Evolutionary conservation across 2,797 vertebrate species (phyloP).

Genomic region (Myoxocephalus aenaeus): DNA sequence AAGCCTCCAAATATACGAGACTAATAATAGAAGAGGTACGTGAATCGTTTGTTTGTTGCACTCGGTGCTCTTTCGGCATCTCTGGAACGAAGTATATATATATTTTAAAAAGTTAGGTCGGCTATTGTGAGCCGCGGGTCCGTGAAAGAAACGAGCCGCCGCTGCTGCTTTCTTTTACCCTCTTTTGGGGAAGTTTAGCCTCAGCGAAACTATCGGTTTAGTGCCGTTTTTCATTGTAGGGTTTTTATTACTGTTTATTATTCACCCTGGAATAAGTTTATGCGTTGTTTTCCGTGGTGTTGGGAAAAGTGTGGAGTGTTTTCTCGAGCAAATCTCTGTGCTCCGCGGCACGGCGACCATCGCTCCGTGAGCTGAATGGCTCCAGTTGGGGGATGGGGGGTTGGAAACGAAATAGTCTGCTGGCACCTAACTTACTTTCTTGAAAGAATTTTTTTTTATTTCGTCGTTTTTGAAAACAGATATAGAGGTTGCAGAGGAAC

Average conservation of each 20-base stretch:
- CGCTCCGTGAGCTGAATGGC: constrained; percentile 75
- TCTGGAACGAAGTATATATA: constrained; percentile 15
- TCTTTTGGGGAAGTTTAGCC: constrained; percentile 56
- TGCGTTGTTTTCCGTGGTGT: background rate
- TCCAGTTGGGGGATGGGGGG: constrained; percentile 82
- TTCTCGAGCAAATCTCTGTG: constrained; percentile 51
- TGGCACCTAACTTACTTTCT: constrained; percentile 57
- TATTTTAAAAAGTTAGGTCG: constrained; percentile 66
- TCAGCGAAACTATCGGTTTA: background rate
- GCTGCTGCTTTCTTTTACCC: constrained; percentile 26
- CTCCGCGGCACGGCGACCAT: constrained; percentile 60
- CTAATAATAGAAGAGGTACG: constrained; percentile 77
- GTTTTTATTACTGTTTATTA: background rate
- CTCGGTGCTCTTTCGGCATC: background rate
- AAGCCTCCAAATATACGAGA: constrained; percentile 77
- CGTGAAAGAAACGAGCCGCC: constrained; percentile 43
- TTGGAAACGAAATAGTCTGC: constrained; percentile 30
- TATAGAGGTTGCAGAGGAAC: accelerated
- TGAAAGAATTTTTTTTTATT: background rate
- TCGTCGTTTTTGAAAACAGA: constrained; percentile 5
- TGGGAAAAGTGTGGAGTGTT: constrained; percentile 4
- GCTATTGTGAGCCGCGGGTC: constrained; percentile 59
- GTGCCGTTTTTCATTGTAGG: background rate
- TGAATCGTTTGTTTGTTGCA: constrained; percentile 18
- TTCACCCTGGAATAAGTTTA: background rate